Evolutionary conservation across 2,888 invertebrate species (phyloP), one percentile per base, ranked within the genome.

Genomic region (Nephrotoma appendiculata): DNA sequence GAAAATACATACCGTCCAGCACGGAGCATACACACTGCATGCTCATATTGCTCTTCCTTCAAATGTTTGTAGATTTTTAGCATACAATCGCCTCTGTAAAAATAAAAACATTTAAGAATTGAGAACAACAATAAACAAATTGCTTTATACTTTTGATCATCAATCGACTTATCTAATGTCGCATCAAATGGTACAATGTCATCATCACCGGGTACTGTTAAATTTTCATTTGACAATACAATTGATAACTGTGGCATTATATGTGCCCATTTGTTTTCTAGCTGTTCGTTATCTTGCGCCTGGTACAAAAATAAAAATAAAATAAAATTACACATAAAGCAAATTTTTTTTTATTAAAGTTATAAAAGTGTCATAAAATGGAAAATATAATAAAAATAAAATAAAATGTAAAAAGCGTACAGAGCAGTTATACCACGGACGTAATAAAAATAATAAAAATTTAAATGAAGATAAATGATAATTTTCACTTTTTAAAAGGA

Each of bases 141-240:
- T 86, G 48, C 87, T 45, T 91, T 92, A 91, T 92, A 97, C 97
- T 96, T 97, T 92, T 98, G 98, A 90, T 97, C 96, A 89, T 98
- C 97, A 87, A 97, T 95, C 83, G 95, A 94, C 57, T 94, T 93
- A 88, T 97, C 97, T 5, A 96, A 95, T 0, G 96, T 94, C 12
- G 97, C 96, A 92, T 98, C 98, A 90, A 97, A 97, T 0, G 98
- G 98, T 87, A 95, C 93, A 0, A 95, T 94, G 88, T 94, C 93
- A 83, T 93, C 92, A 6, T 92, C 91, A 86, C 92, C 92, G 0
- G 89, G 88, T 57, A 92, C 86, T 87, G 89, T 88, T 83, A 91
- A 86, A 44, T 83, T 41, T 12, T 93, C 93, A 15, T 93, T 91
- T 86, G 93, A 91, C 87, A 96, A 91, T 1, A 95, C 93, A 6